Percentiles rank a stretch among this genome's conserved stretches.
Evolutionary conservation across 1,140 invertebrate species (phyloP).

Genomic region (Rhagoletis pomonella): DNA sequence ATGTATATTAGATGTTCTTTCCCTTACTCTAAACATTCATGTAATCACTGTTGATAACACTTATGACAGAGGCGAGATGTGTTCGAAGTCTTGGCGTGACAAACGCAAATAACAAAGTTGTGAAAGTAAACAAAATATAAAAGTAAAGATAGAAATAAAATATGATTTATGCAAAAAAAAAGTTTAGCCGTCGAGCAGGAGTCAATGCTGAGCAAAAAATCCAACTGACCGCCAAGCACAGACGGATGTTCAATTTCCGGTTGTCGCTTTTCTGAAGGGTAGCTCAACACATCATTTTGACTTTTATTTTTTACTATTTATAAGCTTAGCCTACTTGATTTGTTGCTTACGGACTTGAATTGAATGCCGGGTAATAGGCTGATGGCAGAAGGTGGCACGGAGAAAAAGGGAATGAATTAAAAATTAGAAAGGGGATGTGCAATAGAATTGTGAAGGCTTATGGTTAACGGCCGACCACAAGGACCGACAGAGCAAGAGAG

Average conservation of each 20-base stretch:
- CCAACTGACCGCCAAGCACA: neutral
- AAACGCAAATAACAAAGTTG: too few relatives aligned
- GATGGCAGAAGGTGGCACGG: neutral
- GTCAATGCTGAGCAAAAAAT: neutral
- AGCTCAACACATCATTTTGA: neutral
- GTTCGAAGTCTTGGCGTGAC: too few relatives aligned
- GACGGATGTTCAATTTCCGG: conserved; percentile 40
- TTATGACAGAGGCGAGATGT: too few relatives aligned
- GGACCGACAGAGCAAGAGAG: neutral
- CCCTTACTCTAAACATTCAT: too few relatives aligned
- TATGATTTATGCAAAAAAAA: neutral
- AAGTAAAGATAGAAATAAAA: too few relatives aligned
- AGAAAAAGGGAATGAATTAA: neutral
- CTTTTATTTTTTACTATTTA: conserved; percentile 18
- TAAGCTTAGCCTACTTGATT: conserved; percentile 22
- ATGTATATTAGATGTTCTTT: too few relatives aligned
- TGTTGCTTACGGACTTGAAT: neutral
- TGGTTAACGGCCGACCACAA: neutral
- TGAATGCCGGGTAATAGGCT: neutral
- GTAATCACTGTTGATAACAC: too few relatives aligned
- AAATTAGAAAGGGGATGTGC: neutral
- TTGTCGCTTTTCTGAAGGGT: neutral
- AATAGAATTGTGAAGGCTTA: conserved; percentile 1
- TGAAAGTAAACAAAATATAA: too few relatives aligned
- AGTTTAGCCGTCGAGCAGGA: neutral